Evolutionary conservation across 2,888 invertebrate species (phyloP), one percentile per base, ranked within the genome.

Genomic region (Heliconius sara): DNA sequence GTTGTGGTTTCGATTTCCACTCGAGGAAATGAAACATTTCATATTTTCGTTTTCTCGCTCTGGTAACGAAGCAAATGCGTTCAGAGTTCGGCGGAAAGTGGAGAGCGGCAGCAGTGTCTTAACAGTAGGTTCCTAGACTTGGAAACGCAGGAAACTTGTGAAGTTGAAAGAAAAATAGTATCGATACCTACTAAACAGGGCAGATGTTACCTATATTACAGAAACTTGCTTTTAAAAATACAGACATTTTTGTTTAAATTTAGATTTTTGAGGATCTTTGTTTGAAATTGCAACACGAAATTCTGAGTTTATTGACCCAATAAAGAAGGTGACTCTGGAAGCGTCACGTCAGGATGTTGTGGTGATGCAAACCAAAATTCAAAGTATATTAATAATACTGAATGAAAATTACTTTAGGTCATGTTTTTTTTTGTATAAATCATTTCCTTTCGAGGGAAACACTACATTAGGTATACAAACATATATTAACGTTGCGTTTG

Each of bases 291-390:
- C 52, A 52, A 52, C 6, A 43, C 13, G n/a, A 66, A 66, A 30
- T 67, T 67, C n/a, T n/a, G 39, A 68, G 67, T 68, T 68, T 43
- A 68, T 43, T 68, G 68, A 68, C 39, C 68, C 43, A 68, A n/a
- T 25, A 25, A 68, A 66, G 34, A 39, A 68, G 43, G 68, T 68
- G 43, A 68, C 43, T 68, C 13, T 39, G 39, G 39, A 68, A 22
- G n/a, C 39, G 39, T 22, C 68, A 68, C n/a, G 68, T n/a, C 39
- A 34, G 34, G 34, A 34, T n/a, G n/a, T 22, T 34, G 22, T 67
- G 10, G 66, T 30, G 10, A 34, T 47, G 16, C 47, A 47, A 16
- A 47, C 16, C 67, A 39, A 67, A 67, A 68, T 68, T n/a, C 22
- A 68, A 68, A 39, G n/a, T 68, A 6, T n/a, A 39, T 68, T 39